Percentiles rank a stretch among this genome's conserved stretches.
Conservation (phyloP, 1,140 invertebrate species). For the Luehdorfia chinensis region DNA sequence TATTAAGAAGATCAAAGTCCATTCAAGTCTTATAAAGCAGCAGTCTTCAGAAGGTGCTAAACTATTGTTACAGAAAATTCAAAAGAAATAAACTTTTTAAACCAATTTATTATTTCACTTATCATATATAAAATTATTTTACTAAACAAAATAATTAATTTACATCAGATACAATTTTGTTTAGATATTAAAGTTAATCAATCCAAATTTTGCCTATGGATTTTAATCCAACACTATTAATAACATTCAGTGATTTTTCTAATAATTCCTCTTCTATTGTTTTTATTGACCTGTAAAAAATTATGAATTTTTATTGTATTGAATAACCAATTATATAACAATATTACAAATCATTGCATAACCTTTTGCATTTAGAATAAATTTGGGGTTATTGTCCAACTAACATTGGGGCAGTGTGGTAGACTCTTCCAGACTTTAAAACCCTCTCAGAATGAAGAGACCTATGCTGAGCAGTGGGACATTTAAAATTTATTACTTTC, state of each 20-base stretch:
- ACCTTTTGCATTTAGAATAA: too few relatives aligned
- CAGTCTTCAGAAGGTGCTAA: constrained; percentile 63
- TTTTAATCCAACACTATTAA: constrained; percentile 51
- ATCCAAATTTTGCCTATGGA: constrained; percentile 64
- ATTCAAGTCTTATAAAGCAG: constrained; percentile 49
- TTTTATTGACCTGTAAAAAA: constrained; percentile 58
- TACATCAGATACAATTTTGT: background rate
- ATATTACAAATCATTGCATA: too few relatives aligned
- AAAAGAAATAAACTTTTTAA: constrained; percentile 42
- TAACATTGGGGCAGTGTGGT: too few relatives aligned
- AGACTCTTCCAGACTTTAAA: too few relatives aligned
- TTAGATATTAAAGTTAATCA: constrained; percentile 16
- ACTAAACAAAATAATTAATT: background rate
- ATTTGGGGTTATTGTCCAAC: too few relatives aligned
- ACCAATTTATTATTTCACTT: constrained; percentile 19
- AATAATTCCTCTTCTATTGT: constrained; percentile 75
- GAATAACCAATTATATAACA: too few relatives aligned
- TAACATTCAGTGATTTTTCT: constrained; percentile 45
- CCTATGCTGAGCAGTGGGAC: too few relatives aligned
- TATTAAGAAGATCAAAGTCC: constrained; percentile 46
- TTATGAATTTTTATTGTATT: too few relatives aligned
- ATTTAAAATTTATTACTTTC: too few relatives aligned
- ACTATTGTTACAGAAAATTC: constrained; percentile 56
- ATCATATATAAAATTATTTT: constrained; percentile 4
- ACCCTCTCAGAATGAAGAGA: too few relatives aligned